A percentile compares a stretch with the other conserved stretches of the same genome.
Evolutionary conservation across 2,797 vertebrate genomes (phyloP).

Genomic region (Ctenopoma kingsleyae): DNA sequence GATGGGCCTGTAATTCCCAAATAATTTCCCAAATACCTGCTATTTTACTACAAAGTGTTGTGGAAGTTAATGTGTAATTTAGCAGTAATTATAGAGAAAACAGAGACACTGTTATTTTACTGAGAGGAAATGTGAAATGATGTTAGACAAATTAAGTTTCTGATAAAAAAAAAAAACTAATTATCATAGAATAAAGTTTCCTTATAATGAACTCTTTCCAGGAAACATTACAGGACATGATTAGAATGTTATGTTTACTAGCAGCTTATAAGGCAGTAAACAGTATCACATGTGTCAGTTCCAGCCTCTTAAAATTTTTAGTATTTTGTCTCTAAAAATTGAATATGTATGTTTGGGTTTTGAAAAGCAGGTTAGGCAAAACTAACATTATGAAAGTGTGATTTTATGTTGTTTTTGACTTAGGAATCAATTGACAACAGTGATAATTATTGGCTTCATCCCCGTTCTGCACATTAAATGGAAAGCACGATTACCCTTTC

Average conservation of each 20-base stretch:
- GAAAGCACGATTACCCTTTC: not conserved
- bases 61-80: not conserved
- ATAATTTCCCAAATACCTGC: not conserved
- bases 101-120: not conserved
- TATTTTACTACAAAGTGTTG: not conserved
- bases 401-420: not conserved
- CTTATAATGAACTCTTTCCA: too few relatives aligned
- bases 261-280: too few relatives aligned
- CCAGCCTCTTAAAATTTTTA: too few relatives aligned
- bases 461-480: not conserved
- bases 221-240: too few relatives aligned
- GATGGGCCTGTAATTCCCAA: not conserved
- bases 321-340: too few relatives aligned
- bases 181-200: too few relatives aligned
- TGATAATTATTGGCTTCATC: too few relatives aligned
- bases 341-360: not conserved
- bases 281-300: too few relatives aligned
- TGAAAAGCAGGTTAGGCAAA: not conserved
- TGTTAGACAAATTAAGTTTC: not conserved
- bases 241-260: too few relatives aligned
- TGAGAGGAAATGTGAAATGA: not conserved
- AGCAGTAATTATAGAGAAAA: conserved; percentile 5
- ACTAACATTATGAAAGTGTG: not conserved
- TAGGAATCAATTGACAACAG: not conserved
- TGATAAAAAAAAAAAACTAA: not conserved